Evolutionary conservation across 1,140 invertebrate genomes (phyloP), one percentile per base, ranked within the genome.

Genomic region (Polypedilum vanderplanki): DNA sequence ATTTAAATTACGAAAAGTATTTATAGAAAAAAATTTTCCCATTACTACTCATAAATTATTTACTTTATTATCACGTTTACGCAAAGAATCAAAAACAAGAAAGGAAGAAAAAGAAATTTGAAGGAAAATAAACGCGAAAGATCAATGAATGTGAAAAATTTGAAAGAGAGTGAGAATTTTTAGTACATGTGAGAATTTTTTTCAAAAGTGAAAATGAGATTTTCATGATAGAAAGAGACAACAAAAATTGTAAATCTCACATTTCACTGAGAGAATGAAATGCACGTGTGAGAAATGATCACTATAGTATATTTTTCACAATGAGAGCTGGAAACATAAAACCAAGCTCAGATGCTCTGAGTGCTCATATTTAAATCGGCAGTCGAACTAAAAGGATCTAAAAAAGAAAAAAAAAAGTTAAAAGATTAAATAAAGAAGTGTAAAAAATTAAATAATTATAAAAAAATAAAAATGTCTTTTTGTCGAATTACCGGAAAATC

Each of bases 401-500:
- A 70, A 57, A 12, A 70, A 70, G 10, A 10, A 70, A 18, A 10
- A n/a, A 67, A 67, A 15, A 70, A 22, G n/a, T 18, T 8, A 70
- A 70, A 67, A 7, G 5, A 65, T 65, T n/a, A n/a, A 65, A 65
- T 65, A 65, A 65, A n/a, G n/a, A n/a, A 57, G 46, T 57, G 46
- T 65, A 18, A 20, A 70, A 20, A 22, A 18, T 7, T 22, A 18
- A 20, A 70, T 3, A 18, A 67, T n/a, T n/a, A 70, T 17, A 20
- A 70, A 12, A 70, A 18, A n/a, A 22, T 22, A n/a, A 81, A 79
- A 74, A 88, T 90, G 87, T 90, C 90, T 73, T 91, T 88, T 80
- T 93, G 92, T 83, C 88, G 92, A 81, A 93, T 94, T 76, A 94
- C 92, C 41, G 92, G 91, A 41, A 88, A 87, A 78, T 91, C 90